Percentiles rank a stretch among this genome's conserved stretches.
Conservation (phyloP, 2,113 vertebrate species). For the Antigone vipio region DNA sequence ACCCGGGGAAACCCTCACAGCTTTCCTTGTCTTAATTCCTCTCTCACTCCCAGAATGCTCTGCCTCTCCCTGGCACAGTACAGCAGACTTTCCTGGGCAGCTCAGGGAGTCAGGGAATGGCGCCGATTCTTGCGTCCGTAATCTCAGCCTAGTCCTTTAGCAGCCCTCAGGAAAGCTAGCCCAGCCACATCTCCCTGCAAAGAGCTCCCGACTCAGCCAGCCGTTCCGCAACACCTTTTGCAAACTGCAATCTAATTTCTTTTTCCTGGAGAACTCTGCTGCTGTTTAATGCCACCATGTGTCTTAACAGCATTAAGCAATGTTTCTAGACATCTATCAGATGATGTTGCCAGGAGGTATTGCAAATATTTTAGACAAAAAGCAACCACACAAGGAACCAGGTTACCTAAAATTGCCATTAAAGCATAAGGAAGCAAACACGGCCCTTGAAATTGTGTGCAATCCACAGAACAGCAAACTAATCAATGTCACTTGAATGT, state of each 20-base stretch:
- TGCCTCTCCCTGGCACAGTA: background rate
- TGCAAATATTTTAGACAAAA: background rate
- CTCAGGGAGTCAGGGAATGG: background rate
- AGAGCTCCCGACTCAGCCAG: background rate
- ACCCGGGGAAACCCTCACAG: background rate
- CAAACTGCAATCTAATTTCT: background rate
- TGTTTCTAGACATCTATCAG: background rate
- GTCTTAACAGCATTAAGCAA: background rate
- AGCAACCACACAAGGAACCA: background rate
- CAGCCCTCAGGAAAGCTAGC: background rate
- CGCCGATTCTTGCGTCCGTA: background rate
- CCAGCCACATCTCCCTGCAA: background rate
- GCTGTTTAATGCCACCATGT: background rate
- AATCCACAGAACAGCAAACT: background rate
- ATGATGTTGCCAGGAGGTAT: background rate
- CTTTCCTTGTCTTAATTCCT: background rate
- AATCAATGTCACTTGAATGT: background rate
- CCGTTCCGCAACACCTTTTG: background rate
- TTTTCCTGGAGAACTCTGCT: background rate
- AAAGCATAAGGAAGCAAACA: background rate
- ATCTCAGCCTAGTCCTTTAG: background rate
- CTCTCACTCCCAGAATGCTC: background rate
- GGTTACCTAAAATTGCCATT: background rate
- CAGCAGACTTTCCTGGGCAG: background rate
- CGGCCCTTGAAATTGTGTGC: background rate